Evolutionary conservation across 92 coral and sea anemone genomes (phyloP).

Genomic region (Epizoanthus illoricatus): DNA sequence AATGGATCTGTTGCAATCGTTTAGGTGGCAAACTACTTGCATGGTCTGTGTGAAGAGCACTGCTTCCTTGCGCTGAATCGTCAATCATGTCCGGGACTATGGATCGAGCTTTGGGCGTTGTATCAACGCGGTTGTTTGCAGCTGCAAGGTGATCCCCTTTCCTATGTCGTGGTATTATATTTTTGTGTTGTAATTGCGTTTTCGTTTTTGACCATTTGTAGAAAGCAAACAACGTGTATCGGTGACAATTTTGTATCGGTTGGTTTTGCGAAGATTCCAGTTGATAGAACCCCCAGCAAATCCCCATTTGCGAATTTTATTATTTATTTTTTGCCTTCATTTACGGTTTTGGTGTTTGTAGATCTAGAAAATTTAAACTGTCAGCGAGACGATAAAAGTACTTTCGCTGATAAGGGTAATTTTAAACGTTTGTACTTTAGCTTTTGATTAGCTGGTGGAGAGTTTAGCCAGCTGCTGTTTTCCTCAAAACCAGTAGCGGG

Average conservation of each 20-base stretch:
- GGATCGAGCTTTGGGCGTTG: slow-evolving; percentile 20
- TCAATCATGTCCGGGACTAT: background rate
- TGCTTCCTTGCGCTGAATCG: background rate
- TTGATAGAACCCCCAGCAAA: too few relatives aligned
- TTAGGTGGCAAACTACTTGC: background rate
- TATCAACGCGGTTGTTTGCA: slow-evolving; percentile 7
- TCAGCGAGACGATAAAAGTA: background rate
- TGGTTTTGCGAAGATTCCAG: too few relatives aligned
- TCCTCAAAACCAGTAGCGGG: background rate
- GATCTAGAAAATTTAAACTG: too few relatives aligned
- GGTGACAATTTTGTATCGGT: too few relatives aligned
- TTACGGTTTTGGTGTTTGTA: too few relatives aligned
- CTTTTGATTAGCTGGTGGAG: background rate
- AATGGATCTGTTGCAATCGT: background rate
- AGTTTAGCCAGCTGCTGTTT: background rate
- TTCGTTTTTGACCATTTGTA: too few relatives aligned
- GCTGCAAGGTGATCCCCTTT: slow-evolving; percentile 15
- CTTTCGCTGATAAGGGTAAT: background rate
- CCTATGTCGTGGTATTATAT: background rate
- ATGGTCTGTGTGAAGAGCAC: background rate
- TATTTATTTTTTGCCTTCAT: too few relatives aligned
- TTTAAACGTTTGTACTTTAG: background rate
- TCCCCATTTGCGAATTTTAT: too few relatives aligned
- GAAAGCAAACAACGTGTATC: too few relatives aligned
- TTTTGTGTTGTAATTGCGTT: background rate